These are phyloP conservation scores for Oenanthe melanoleuca DNA, from an alignment of 2,113 vertebrate genomes.

Conservation along the genomic window DNA sequence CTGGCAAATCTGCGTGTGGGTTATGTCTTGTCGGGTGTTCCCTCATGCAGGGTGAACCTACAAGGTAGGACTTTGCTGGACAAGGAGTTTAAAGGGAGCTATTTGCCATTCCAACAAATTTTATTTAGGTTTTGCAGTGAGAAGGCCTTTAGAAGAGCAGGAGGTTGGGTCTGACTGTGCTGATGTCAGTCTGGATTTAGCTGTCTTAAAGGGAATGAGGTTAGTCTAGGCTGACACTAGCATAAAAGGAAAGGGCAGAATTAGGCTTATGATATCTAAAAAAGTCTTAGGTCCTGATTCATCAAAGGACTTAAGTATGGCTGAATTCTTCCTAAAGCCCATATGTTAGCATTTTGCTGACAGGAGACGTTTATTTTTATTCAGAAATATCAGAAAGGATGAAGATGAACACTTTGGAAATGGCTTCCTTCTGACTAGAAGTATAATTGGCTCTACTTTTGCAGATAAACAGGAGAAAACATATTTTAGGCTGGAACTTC, in stretches of 20 bases:
- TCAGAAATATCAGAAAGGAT: conserved; percentile 15
- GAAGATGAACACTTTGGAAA: not conserved
- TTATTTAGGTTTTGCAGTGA: not conserved
- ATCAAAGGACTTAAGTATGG: conserved; percentile 9
- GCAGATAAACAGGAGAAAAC: not conserved
- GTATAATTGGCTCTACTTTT: not conserved
- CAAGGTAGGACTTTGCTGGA: not conserved
- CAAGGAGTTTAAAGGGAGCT: not conserved
- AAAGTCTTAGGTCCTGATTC: conserved; percentile 48
- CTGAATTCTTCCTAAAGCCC: conserved; percentile 38
- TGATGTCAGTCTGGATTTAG: conserved; percentile 47
- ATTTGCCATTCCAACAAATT: not conserved
- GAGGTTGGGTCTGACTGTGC: not conserved
- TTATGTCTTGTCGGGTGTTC: not conserved
- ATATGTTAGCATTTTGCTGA: conserved; percentile 50
- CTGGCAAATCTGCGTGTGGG: rapidly evolving
- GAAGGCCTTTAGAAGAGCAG: not conserved
- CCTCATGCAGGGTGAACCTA: rapidly evolving
- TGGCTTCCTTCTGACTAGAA: not conserved
- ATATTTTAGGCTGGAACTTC: not conserved
- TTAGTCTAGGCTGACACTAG: conserved; percentile 17
- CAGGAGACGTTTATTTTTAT: not conserved
- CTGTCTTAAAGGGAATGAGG: not conserved
- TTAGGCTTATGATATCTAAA: conserved; percentile 28
- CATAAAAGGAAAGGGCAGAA: conserved; percentile 45